A percentile compares a stretch with the other conserved stretches of the same genome.
These are phyloP conservation scores for Polyommatus iphigenia DNA, from an alignment of 2,888 invertebrate species.

Conservation along the genomic window DNA sequence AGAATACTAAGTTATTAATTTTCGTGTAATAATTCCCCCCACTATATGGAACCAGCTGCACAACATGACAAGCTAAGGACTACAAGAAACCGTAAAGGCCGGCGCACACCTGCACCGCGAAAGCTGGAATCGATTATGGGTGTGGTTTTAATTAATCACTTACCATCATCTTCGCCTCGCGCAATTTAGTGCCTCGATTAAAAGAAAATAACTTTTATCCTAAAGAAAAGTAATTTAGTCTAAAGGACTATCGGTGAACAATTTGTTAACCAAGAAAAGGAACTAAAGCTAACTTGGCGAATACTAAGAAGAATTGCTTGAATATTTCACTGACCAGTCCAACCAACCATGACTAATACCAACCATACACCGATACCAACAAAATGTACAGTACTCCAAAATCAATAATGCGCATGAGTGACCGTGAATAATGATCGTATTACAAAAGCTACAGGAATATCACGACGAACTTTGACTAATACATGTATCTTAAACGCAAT, in stretches of 20 bases:
- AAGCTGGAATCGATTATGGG: conserved; percentile 16
- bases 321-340: background rate
- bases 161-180: conserved; percentile 17
- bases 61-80: background rate
- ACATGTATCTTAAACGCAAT: too few species aligned
- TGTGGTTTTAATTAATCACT: conserved; percentile 21
- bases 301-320: too few species aligned
- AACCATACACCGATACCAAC: background rate
- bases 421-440: too few species aligned
- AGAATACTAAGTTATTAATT: conserved; percentile 14
- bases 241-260: background rate
- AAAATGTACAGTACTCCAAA: too few species aligned
- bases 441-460: too few species aligned
- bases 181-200: conserved; percentile 16
- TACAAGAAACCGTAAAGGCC: conserved; percentile 11
- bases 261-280: background rate
- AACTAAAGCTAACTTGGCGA: background rate
- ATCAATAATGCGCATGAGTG: too few species aligned
- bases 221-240: background rate
- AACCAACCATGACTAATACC: background rate
- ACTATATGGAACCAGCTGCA: background rate
- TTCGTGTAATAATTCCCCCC: background rate
- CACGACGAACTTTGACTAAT: too few species aligned
- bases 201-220: conserved; percentile 1
- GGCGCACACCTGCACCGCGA: conserved; percentile 4